These are phyloP conservation scores for Ptilodon capucinus DNA, from an alignment of 2,888 invertebrate genomes.

Conservation along the genomic window DNA sequence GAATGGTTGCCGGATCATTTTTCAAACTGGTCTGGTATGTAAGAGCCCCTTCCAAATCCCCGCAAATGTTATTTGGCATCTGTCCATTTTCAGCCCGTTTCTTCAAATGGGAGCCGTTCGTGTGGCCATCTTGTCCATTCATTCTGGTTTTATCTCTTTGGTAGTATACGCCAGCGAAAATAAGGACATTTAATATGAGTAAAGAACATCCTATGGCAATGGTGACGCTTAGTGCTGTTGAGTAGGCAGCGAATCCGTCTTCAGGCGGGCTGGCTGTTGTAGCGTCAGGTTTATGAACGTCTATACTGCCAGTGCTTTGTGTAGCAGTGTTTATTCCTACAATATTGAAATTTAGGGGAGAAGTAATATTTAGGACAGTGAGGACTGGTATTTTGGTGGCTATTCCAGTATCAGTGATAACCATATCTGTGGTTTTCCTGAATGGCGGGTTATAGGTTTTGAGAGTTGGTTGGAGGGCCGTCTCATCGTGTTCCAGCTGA, in stretches of 20 bases:
- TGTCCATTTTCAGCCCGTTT: slow-evolving; percentile 92
- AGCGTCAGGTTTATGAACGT: slow-evolving; percentile 63
- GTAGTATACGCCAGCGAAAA: slow-evolving; percentile 97
- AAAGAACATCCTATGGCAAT: slow-evolving; percentile 97
- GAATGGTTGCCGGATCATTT: slow-evolving; percentile 87
- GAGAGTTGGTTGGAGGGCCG: slow-evolving; percentile 78
- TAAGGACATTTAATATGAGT: slow-evolving; percentile 94
- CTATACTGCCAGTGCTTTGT: slow-evolving; percentile 54
- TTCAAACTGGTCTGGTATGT: slow-evolving; percentile 81
- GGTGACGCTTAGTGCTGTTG: slow-evolving; percentile 94
- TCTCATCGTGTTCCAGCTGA: slow-evolving; percentile 89
- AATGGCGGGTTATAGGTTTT: slow-evolving; percentile 82
- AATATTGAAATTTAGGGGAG: slow-evolving; percentile 69
- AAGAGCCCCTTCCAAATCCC: slow-evolving; percentile 87
- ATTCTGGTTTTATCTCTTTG: slow-evolving; percentile 93
- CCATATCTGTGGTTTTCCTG: slow-evolving; percentile 80
- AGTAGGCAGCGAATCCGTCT: slow-evolving; percentile 94
- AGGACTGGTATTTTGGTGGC: slow-evolving; percentile 69
- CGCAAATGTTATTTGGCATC: slow-evolving; percentile 94
- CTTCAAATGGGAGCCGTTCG: slow-evolving; percentile 82
- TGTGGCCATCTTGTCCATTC: slow-evolving; percentile 81
- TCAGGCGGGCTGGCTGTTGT: slow-evolving; percentile 86
- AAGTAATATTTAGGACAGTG: slow-evolving; percentile 68
- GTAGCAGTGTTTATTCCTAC: slow-evolving; percentile 65
- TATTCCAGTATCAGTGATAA: slow-evolving; percentile 64